phyloP scores from a whole-genome alignment of 2,797 vertebrate genomes.

The Falco rusticolus region DNA sequence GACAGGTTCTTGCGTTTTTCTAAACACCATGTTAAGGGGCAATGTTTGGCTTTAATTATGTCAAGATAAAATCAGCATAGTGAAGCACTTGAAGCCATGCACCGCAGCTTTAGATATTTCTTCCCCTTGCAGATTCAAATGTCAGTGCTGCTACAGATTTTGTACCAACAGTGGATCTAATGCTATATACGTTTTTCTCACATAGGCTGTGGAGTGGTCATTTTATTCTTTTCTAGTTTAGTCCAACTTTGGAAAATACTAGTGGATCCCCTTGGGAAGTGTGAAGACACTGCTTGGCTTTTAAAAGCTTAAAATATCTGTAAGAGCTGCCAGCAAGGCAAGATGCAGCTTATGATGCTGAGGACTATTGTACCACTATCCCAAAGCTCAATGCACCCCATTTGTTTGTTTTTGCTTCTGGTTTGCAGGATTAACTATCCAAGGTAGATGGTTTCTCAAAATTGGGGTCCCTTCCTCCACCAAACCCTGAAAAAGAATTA shows the following conservation, averaged over 20 bases:
- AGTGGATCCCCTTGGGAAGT: background rate
- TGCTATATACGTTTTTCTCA: background rate
- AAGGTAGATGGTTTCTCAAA: background rate
- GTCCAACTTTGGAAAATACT: background rate
- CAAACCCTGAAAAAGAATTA: background rate
- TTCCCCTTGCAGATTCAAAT: background rate
- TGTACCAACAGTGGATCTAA: background rate
- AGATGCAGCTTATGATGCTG: background rate
- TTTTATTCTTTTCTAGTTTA: background rate
- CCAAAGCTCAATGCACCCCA: background rate
- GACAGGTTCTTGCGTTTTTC: background rate
- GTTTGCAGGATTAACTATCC: background rate
- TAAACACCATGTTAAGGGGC: background rate
- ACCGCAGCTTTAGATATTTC: background rate
- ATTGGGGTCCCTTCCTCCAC: background rate
- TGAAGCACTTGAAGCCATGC: background rate
- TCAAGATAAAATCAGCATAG: background rate
- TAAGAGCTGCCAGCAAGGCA: background rate
- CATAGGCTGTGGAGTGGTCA: background rate
- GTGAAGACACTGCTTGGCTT: background rate
- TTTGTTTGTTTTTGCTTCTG: background rate
- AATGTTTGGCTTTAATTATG: background rate
- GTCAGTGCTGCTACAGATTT: background rate
- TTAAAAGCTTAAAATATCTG: background rate
- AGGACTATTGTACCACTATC: background rate